These are phyloP conservation scores for Rhamnusium bicolor DNA, from an alignment of 2,888 invertebrate species.

Conservation along the genomic window DNA sequence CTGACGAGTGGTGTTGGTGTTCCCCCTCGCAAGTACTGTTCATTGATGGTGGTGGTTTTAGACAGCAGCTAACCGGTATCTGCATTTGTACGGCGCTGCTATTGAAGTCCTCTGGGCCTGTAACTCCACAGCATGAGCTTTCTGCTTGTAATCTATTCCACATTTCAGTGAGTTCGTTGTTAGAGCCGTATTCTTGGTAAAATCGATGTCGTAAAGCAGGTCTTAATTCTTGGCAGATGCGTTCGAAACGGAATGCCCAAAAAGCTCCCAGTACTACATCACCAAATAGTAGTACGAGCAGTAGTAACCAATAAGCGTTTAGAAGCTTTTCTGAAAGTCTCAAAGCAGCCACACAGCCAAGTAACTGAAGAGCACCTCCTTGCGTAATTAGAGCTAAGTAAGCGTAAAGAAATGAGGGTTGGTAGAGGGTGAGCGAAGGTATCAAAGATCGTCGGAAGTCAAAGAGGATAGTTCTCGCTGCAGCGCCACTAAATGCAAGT, in stretches of 20 bases:
- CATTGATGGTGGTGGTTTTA: constrained; percentile 58
- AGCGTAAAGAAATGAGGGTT: constrained; percentile 86
- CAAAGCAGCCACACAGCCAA: constrained; percentile 88
- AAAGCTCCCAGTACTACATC: constrained; percentile 89
- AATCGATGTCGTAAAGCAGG: constrained; percentile 76
- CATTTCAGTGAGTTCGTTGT: constrained; percentile 81
- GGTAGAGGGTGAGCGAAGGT: constrained; percentile 83
- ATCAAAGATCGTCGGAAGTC: constrained; percentile 80
- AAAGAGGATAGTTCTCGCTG: constrained; percentile 79
- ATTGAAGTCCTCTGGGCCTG: constrained; percentile 71
- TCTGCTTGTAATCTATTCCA: constrained; percentile 85
- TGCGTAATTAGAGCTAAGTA: constrained; percentile 87
- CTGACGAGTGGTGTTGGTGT: constrained; percentile 68
- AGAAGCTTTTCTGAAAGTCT: constrained; percentile 86
- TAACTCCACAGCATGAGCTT: constrained; percentile 85
- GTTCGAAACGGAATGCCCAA: constrained; percentile 79
- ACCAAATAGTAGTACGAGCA: constrained; percentile 85
- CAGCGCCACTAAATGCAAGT: constrained; percentile 85
- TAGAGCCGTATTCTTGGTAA: constrained; percentile 81
- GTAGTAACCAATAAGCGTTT: constrained; percentile 87
- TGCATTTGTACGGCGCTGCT: constrained; percentile 53
- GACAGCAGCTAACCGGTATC: constrained; percentile 64
- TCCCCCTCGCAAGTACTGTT: constrained; percentile 52
- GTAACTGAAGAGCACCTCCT: constrained; percentile 77
- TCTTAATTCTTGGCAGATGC: constrained; percentile 80